Evolutionary conservation across 2,888 invertebrate genomes (phyloP).

Genomic region (Syritta pipiens): DNA sequence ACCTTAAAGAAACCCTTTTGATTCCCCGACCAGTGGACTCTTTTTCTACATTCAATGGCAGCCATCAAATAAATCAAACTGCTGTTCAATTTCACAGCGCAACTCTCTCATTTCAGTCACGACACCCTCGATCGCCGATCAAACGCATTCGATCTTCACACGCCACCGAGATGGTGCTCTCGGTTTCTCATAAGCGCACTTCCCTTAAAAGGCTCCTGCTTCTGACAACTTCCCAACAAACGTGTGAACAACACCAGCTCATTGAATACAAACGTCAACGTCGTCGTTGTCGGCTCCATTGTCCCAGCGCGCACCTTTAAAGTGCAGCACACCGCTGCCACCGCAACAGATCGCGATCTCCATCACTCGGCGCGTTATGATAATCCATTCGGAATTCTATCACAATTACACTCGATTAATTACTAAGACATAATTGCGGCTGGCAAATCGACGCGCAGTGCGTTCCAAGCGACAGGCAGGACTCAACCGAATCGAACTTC

Average conservation of each 20-base stretch:
- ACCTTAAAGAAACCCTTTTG: no score
- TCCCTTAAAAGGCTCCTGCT: slow-evolving; percentile 27
- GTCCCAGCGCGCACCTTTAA: background rate
- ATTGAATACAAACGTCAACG: slow-evolving; percentile 19
- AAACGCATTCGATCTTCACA: slow-evolving; percentile 13
- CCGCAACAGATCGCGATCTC: slow-evolving; percentile 13
- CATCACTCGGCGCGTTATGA: slow-evolving; percentile 5
- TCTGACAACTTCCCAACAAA: background rate
- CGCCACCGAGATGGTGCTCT: slow-evolving; percentile 7
- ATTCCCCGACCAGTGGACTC: no score
- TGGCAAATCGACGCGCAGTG: slow-evolving; percentile 24
- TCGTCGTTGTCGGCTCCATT: no score
- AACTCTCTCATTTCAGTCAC: no score
- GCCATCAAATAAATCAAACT: no score
- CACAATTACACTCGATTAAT: slow-evolving; percentile 56
- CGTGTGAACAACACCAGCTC: slow-evolving; percentile 9
- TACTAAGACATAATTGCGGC: slow-evolving; percentile 14
- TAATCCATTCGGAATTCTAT: slow-evolving; percentile 25
- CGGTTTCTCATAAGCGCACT: slow-evolving; percentile 18
- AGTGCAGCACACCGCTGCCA: background rate
- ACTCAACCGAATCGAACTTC: no score
- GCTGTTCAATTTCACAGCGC: no score
- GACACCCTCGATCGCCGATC: no score
- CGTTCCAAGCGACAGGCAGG: background rate
- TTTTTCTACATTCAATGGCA: no score